A percentile compares a stretch with the other conserved stretches of the same genome.
phyloP scores from a whole-genome alignment of 2,113 vertebrate species.

The Burhinus oedicnemus region DNA sequence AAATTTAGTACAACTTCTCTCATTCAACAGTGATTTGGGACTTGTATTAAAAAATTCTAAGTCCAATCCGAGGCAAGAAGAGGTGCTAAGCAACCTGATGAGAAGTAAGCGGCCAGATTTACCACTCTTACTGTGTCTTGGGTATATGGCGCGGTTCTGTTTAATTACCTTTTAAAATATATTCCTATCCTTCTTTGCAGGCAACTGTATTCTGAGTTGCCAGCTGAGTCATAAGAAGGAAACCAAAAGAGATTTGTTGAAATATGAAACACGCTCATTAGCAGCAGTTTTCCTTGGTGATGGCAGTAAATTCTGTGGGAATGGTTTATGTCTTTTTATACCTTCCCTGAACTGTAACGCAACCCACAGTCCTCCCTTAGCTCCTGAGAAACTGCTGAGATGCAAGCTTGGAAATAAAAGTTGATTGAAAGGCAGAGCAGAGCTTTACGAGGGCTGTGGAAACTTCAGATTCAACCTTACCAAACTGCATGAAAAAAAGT shows the following conservation, averaged over 20 bases:
- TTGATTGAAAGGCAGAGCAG: constrained; percentile 51
- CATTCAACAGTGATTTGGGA: not conserved
- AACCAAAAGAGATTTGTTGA: constrained; percentile 68
- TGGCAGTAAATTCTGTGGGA: constrained; percentile 66
- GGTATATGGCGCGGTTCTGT: not conserved
- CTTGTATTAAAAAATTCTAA: not conserved
- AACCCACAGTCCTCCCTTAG: not conserved
- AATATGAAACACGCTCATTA: constrained; percentile 68
- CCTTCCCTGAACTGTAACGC: constrained; percentile 55
- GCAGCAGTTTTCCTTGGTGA: constrained; percentile 70
- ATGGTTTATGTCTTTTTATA: constrained; percentile 74
- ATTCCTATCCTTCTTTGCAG: not conserved
- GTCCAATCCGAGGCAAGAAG: not conserved
- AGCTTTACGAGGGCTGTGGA: constrained; percentile 25
- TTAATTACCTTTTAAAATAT: constrained; percentile 29
- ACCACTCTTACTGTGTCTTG: not conserved
- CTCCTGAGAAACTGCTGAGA: constrained; percentile 68
- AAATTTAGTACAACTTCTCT: not conserved
- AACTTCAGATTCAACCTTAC: constrained; percentile 34
- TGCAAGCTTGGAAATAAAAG: constrained; percentile 70
- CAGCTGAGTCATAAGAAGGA: constrained; percentile 56
- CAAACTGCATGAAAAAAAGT: constrained; percentile 29
- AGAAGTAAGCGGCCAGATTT: not conserved
- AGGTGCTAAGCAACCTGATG: not conserved
- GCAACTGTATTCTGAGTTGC: constrained; percentile 43